Evolutionary conservation across 2,113 vertebrate genomes (phyloP).

Genomic region (Hystrix cristata): DNA sequence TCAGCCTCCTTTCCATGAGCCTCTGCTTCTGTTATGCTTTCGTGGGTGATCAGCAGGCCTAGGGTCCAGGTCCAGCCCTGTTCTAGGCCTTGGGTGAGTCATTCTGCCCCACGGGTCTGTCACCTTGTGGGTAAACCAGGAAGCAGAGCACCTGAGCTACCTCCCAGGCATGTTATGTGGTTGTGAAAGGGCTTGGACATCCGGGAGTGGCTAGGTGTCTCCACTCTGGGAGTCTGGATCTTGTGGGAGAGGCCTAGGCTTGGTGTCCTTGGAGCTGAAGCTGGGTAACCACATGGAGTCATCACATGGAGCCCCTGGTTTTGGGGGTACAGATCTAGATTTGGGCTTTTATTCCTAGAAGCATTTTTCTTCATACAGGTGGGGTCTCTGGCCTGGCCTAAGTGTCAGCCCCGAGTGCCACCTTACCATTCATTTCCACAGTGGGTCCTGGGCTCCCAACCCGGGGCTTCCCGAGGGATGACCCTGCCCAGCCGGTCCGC

Average conservation of each 20-base stretch:
- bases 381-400: background rate
- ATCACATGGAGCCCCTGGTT: background rate
- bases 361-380: background rate
- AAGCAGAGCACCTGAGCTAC: background rate
- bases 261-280: background rate
- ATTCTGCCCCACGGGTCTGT: background rate
- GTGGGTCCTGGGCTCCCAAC: constrained; percentile 78
- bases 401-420: background rate
- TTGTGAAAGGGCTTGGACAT: too few relatives aligned
- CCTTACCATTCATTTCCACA: constrained; percentile 71
- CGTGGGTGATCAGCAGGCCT: background rate
- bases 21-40: background rate
- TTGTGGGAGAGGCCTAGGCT: background rate
- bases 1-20: background rate
- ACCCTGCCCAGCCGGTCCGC: constrained; percentile 82
- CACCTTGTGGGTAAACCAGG: background rate
- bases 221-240: background rate
- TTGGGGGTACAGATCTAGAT: background rate
- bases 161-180: background rate
- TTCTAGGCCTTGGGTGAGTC: background rate
- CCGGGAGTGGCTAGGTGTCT: too few relatives aligned
- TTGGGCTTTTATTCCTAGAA: background rate
- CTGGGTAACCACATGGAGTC: background rate
- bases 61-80: background rate
- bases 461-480: constrained; percentile 84